Base-by-base conservation (phyloP, 2,113 vertebrate genomes). In the Rhynchopsitta pachyrhyncha region DNA sequence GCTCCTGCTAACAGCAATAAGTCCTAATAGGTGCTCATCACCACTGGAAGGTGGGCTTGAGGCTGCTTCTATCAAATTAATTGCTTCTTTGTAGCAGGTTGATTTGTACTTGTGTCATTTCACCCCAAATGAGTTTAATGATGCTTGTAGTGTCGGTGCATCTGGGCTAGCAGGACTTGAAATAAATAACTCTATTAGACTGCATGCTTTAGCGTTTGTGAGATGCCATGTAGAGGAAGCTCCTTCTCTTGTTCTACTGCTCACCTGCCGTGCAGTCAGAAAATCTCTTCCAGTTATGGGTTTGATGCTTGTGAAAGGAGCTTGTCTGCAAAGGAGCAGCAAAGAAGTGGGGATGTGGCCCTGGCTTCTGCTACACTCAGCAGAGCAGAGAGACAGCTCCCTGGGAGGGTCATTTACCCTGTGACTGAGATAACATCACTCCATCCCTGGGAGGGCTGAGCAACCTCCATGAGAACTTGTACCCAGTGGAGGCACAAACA, bases 171-270 rank as follows among this genome's bases (percentile, higher is more conserved):
- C 69, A 89, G 59, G 93, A 68, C 64, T 93, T 80, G 93, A 92
- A 93, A 64, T 82, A 94, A 93, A 84, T 96, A 94, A 82, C 86
- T 96, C 80, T 94, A 59, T 96, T 82, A 88, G 73, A 73, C 28
- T 86, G 75, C 52, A 78, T 74, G 49, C 24, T 86, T 91, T 74
- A 76, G 77, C 15, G 37, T 90, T 93, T 94, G 82, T 2, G 2
- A 59, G 53, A 79, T 66, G 47, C 69, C n/a, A 2, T 11, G 66
- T 24, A 66, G 62, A 73, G n/a, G 76, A 84, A 91, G 31, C 82
- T 92, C 52, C 81, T 94, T 77, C 73, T 93, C 95, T 69, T 92
- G 53, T 86, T 78, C 71, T 92, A 22, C 64, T 86, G 63, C 74
- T 59, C 46, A 73, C 90, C 85, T 74, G 46, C 94, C 69, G 52